Evolutionary conservation across 2,113 vertebrate genomes (phyloP).

Genomic region (Chlamydotis undulata): DNA sequence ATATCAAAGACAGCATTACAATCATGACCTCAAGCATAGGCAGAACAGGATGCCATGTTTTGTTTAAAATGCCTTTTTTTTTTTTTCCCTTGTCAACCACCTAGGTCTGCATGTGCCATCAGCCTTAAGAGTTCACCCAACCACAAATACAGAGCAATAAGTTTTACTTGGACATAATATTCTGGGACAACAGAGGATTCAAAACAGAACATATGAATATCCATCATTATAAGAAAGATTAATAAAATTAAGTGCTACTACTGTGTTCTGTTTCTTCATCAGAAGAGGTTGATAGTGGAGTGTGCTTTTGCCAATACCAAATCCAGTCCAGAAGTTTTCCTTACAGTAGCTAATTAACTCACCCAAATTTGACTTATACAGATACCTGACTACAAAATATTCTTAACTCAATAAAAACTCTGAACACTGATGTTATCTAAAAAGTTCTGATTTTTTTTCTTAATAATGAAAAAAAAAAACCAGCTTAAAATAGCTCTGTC

Average conservation of each 20-base stretch:
- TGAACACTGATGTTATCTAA: background rate
- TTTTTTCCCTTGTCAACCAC: conserved; percentile 17
- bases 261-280: conserved; percentile 28
- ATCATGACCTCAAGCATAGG: conserved; percentile 67
- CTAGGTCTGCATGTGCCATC: conserved; percentile 17
- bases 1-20: conserved; percentile 73
- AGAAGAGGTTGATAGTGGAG: background rate
- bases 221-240: conserved; percentile 17
- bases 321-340: conserved; percentile 1
- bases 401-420: background rate
- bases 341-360: background rate
- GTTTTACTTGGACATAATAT: background rate
- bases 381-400: background rate
- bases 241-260: conserved; percentile 28
- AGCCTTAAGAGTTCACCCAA: conserved; percentile 55
- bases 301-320: conserved; percentile 41
- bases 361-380: conserved; percentile 22
- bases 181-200: background rate
- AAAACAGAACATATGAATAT: conserved; percentile 8
- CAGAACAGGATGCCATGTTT: conserved; percentile 65
- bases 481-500: conserved; percentile 44
- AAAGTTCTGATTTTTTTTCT: background rate
- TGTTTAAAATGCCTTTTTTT: conserved; percentile 34
- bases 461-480: background rate
- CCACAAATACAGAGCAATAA: conserved; percentile 46